phyloP scores from a whole-genome alignment of 2,888 invertebrate genomes.

The Asteroscopus sphinx region DNA sequence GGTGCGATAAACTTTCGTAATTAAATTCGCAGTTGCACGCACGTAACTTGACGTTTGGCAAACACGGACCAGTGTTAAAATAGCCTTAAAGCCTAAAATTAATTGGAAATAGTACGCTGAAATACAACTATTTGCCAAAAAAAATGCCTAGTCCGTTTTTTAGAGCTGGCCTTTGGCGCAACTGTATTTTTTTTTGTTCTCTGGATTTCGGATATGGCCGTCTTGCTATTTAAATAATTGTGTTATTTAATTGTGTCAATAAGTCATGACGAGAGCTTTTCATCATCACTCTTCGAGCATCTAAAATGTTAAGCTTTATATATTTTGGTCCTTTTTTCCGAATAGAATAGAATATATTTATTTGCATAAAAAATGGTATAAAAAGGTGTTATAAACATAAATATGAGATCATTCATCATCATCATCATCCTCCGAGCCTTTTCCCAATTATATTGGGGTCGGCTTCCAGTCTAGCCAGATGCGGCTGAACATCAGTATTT shows the following conservation, averaged over 20 bases:
- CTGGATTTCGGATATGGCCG: slow-evolving; percentile 14
- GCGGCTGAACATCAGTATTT: too few relatives aligned
- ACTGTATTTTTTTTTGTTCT: slow-evolving; percentile 21
- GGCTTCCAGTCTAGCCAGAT: too few relatives aligned
- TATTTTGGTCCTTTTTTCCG: too few relatives aligned
- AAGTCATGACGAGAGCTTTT: too few relatives aligned
- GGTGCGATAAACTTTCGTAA: slow-evolving; percentile 74
- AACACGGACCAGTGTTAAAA: slow-evolving; percentile 48
- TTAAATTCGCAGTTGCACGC: slow-evolving; percentile 62
- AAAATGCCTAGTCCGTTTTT: slow-evolving; percentile 39
- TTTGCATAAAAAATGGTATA: too few relatives aligned
- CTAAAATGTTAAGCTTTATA: too few relatives aligned
- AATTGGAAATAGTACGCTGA: slow-evolving; percentile 27
- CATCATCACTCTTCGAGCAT: too few relatives aligned
- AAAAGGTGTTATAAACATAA: too few relatives aligned
- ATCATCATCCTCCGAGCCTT: too few relatives aligned
- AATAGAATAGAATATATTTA: too few relatives aligned
- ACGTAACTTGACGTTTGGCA: slow-evolving; percentile 50
- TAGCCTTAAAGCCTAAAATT: slow-evolving; percentile 39
- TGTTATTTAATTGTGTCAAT: neutral
- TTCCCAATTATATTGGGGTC: too few relatives aligned
- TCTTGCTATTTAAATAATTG: slow-evolving; percentile 1
- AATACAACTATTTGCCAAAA: slow-evolving; percentile 35
- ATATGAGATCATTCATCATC: too few relatives aligned
- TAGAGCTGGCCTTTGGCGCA: slow-evolving; percentile 23